Conservation (phyloP, 1,140 invertebrate species). For the Danaus melanippus region DNA sequence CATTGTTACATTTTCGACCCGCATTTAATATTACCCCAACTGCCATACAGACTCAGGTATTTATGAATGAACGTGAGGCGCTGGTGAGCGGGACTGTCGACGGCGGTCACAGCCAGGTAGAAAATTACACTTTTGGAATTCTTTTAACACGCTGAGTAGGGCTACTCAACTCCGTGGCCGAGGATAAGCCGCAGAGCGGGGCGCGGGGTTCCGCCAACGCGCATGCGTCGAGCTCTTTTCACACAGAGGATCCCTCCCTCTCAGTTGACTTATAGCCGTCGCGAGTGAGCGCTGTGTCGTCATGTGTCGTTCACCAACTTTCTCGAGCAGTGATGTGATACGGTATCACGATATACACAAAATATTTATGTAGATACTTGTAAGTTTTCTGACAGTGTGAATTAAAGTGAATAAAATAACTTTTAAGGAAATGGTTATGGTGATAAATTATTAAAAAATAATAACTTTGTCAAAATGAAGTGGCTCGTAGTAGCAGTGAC, state of each 20-base stretch:
- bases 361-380: slow-evolving; percentile 26
- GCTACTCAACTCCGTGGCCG: slow-evolving; percentile 50
- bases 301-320: slow-evolving; percentile 60
- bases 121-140: slow-evolving; percentile 70
- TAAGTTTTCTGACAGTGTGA: slow-evolving; percentile 18
- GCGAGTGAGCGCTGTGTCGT: slow-evolving; percentile 45
- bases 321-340: slow-evolving; percentile 69
- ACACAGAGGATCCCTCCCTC: slow-evolving; percentile 53
- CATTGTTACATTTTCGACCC: slow-evolving; percentile 46
- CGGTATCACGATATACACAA: slow-evolving; percentile 45
- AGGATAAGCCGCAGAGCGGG: slow-evolving; percentile 64
- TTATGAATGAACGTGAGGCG: slow-evolving; percentile 69
- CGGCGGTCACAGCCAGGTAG: slow-evolving; percentile 62
- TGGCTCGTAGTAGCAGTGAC: slow-evolving; percentile 57
- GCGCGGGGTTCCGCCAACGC: slow-evolving; percentile 42
- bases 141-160: slow-evolving; percentile 57
- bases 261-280: slow-evolving; percentile 57
- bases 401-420: slow-evolving; percentile 18
- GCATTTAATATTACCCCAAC: slow-evolving; percentile 42
- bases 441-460: slow-evolving; percentile 27
- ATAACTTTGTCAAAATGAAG: slow-evolving; percentile 54
- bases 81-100: slow-evolving; percentile 45
- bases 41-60: slow-evolving; percentile 48
- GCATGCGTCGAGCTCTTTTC: slow-evolving; percentile 56
- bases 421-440: slow-evolving; percentile 31